Evolutionary conservation across 2,113 vertebrate genomes (phyloP).

Genomic region (Blennius ocellaris): DNA sequence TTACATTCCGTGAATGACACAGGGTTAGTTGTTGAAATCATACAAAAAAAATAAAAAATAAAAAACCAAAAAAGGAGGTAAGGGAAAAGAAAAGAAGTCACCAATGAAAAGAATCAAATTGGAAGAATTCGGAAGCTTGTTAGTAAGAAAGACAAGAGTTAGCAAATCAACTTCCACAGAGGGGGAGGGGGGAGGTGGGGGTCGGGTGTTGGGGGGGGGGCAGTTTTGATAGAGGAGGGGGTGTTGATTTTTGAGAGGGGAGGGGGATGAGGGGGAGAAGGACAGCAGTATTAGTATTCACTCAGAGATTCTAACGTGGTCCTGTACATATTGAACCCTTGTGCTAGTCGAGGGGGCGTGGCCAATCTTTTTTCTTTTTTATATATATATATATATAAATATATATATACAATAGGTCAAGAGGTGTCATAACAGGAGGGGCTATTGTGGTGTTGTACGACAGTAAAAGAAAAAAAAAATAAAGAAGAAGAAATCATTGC

Average conservation of each 20-base stretch:
- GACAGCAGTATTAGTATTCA: slow-evolving; percentile 79
- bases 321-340: no score
- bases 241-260: slow-evolving; percentile 14
- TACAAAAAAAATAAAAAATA: slow-evolving; percentile 75
- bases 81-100: slow-evolving; percentile 73
- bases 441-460: slow-evolving; percentile 22
- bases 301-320: slow-evolving; percentile 71
- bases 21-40: slow-evolving; percentile 88
- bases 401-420: slow-evolving; percentile 12
- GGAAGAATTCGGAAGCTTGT: slow-evolving; percentile 84
- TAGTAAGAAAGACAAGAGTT: slow-evolving; percentile 92
- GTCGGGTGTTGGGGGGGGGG: slow-evolving; percentile 25
- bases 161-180: slow-evolving; percentile 82
- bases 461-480: slow-evolving; percentile 27
- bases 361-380: slow-evolving; percentile 58
- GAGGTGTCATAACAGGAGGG: slow-evolving; percentile 26
- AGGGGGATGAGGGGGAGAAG: slow-evolving; percentile 76
- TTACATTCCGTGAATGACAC: slow-evolving; percentile 90
- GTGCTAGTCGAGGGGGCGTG: slow-evolving; percentile 2
- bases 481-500: slow-evolving; percentile 21
- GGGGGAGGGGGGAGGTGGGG: slow-evolving; percentile 53
- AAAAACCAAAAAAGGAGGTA: slow-evolving; percentile 78
- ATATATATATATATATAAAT: no score
- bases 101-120: slow-evolving; percentile 79
- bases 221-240: no score